Evolutionary conservation across 2,797 vertebrate genomes (phyloP), one percentile per base, ranked within the genome.

Genomic region (Rhinogobio ventralis): DNA sequence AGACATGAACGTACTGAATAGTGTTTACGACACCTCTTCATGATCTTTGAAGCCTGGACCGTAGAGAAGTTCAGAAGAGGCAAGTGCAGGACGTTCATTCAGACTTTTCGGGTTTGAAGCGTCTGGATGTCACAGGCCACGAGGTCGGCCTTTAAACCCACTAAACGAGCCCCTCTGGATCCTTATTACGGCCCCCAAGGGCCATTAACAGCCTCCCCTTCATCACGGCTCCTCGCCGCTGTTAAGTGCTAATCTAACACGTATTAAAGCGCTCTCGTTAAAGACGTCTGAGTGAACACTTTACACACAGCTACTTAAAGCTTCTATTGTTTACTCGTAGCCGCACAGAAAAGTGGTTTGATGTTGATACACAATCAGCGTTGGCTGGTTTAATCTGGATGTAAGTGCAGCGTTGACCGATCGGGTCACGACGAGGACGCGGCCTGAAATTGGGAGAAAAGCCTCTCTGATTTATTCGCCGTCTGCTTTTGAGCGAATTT

Each of bases 201-300:
- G 93, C 91, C 96, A 97, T 97, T 97, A 97, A 97, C 97, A 98
- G 96, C 95, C 95, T 91, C 93, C 97, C 95, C 96, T 95, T 91
- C 87, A 96, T 94, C 94, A 95, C 94, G 95, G 94, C 93, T 93
- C 94, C 90, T 91, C 93, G 92, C 92, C 91, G 88, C 91, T 89
- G 94, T 94, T 95, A 96, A 97, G 96, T 96, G 96, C 96, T 97
- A 97, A 97, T 96, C 94, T 96, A 96, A 96, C 96, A 96, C 96
- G 96, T 97, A 96, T 97, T 95, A 96, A 94, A 92, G 14, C n/a
- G 15, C 15, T 17, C 62, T n/a, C 46, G 64, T 67, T 62, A 78
- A 39, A 78, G 57, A 25, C 57, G 39, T 78, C 76, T 78, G 76
- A 46, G 76, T 46, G 76, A 78, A 78, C 15, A 20, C 57, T 78